Evolutionary conservation across 2,797 vertebrate genomes (phyloP).

Genomic region (Dallia pectoralis): DNA sequence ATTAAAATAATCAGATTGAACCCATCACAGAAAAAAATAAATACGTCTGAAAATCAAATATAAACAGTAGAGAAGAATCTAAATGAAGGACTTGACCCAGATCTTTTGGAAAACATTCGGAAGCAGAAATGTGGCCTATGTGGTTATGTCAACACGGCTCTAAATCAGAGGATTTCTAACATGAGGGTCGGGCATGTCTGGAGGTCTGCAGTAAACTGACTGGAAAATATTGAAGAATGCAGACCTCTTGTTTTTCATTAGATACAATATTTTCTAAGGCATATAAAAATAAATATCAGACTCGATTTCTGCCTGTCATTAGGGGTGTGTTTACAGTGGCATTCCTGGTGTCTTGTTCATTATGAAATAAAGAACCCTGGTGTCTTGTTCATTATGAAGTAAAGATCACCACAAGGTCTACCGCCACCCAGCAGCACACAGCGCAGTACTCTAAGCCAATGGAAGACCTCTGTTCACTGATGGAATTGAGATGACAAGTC

Average conservation of each 20-base stretch:
- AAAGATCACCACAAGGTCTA: conserved; percentile 39
- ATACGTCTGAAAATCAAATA: neutral
- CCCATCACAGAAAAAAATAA: neutral
- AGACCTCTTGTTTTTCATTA: no score
- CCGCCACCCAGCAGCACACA: conserved; percentile 28
- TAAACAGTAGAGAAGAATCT: neutral
- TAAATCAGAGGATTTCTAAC: conserved; percentile 14
- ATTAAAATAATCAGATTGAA: conserved; percentile 21
- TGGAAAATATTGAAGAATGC: neutral
- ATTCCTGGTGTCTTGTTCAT: conserved; percentile 36
- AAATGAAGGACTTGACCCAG: neutral
- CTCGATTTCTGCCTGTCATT: conserved; percentile 2
- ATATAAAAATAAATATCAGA: no score
- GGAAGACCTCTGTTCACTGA: conserved; percentile 18
- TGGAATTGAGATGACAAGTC: conserved; percentile 15
- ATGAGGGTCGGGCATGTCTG: conserved; percentile 17
- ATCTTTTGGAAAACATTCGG: conserved; percentile 5
- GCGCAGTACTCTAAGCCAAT: conserved; percentile 37
- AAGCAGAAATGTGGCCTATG: conserved; percentile 5
- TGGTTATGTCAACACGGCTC: conserved; percentile 40
- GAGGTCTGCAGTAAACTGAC: neutral
- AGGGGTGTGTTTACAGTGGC: conserved; percentile 8
- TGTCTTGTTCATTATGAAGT: conserved; percentile 49
- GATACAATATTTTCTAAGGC: no score
- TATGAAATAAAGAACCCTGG: conserved; percentile 48